Evolutionary conservation across 2,888 invertebrate genomes (phyloP).

Genomic region (Eupithecia inturbata): DNA sequence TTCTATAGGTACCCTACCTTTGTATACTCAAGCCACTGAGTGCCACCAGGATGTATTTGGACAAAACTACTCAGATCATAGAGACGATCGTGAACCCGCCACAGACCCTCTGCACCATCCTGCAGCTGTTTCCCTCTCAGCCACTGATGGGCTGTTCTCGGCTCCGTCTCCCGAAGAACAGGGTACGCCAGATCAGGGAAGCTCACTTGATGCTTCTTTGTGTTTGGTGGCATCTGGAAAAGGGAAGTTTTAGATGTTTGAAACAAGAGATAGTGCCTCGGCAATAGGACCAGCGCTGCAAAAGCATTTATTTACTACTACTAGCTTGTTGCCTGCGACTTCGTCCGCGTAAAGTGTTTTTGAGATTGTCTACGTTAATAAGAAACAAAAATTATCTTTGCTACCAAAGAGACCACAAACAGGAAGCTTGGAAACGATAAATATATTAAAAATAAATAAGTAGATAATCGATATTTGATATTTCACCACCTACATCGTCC

Average conservation of each 20-base stretch:
- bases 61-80: slow-evolving; percentile 94
- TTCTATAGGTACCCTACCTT: slow-evolving; percentile 75
- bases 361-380: too few species aligned
- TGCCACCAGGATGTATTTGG: slow-evolving; percentile 93
- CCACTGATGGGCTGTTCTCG: slow-evolving; percentile 83
- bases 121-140: slow-evolving; percentile 85
- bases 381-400: too few species aligned
- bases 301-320: too few species aligned
- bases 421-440: too few species aligned
- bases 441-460: too few species aligned
- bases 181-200: slow-evolving; percentile 82
- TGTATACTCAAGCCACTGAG: slow-evolving; percentile 88
- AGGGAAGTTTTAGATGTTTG: neutral
- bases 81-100: slow-evolving; percentile 90
- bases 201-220: slow-evolving; percentile 65
- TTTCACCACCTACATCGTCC: too few species aligned
- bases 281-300: too few species aligned
- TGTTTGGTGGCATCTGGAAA: slow-evolving; percentile 60
- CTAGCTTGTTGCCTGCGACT: too few species aligned
- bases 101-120: slow-evolving; percentile 90
- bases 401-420: too few species aligned
- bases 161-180: slow-evolving; percentile 65
- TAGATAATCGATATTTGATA: too few species aligned
- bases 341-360: too few species aligned
- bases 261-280: neutral